Percentiles rank a stretch among this genome's conserved stretches.
phyloP scores from a whole-genome alignment of 1,140 invertebrate species.

The Hycleus phaleratus region DNA sequence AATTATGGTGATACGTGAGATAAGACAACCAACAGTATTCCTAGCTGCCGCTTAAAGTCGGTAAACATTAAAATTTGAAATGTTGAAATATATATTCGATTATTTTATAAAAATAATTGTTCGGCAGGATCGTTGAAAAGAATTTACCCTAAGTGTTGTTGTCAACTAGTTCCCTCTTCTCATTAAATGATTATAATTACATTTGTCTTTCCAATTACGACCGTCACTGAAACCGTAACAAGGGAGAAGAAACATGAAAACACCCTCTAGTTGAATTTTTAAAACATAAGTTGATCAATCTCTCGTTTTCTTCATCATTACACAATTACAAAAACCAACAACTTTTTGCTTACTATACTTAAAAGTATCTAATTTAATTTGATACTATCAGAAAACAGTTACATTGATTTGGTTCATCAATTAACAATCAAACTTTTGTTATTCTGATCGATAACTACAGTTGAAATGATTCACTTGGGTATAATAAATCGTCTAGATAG shows the following conservation, averaged over 20 bases:
- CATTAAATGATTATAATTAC: conserved; percentile 30
- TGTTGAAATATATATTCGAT: no score
- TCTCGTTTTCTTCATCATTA: conserved; percentile 23
- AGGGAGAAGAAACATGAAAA: conserved; percentile 15
- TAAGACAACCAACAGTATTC: conserved; percentile 8
- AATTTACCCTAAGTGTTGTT: no score
- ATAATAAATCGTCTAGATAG: no score
- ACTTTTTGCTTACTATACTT: neutral
- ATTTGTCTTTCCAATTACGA: conserved; percentile 31
- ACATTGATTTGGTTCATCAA: conserved; percentile 20
- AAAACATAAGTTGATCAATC: conserved; percentile 26
- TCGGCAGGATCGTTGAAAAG: no score
- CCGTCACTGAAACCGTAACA: conserved; percentile 21
- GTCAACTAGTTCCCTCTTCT: conserved; percentile 17
- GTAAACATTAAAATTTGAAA: neutral
- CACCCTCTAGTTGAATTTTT: conserved; percentile 20
- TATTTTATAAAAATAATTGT: no score
- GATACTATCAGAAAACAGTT: neutral
- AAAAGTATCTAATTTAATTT: conserved; percentile 8
- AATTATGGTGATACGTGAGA: conserved; percentile 26
- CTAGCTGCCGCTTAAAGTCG: neutral
- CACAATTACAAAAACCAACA: conserved; percentile 5
- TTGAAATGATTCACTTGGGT: no score
- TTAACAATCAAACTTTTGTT: conserved; percentile 23
- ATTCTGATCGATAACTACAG: no score